phyloP scores from a whole-genome alignment of 2,888 invertebrate genomes.

The Listrodromus nycthemerus region DNA sequence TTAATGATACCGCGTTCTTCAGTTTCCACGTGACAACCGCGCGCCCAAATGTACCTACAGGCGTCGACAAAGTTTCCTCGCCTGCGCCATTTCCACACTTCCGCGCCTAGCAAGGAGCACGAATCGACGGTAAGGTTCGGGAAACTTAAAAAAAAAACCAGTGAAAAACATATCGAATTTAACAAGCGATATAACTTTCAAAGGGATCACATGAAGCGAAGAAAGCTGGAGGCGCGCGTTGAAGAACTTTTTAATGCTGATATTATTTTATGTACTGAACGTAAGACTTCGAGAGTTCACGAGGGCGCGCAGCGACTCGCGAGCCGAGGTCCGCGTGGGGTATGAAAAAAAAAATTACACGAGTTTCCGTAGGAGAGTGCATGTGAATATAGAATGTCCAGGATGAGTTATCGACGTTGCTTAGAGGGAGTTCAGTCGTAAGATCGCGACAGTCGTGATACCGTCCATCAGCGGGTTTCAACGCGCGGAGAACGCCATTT shows the following conservation, averaged over 20 bases:
- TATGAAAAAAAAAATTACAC: slow-evolving; percentile 13
- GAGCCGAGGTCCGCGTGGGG: slow-evolving; percentile 1
- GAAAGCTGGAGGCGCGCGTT: neutral
- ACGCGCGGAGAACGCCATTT: neutral
- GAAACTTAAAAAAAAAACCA: neutral
- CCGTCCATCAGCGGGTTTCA: neutral
- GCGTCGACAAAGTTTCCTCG: slow-evolving; percentile 12
- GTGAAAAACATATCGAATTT: neutral
- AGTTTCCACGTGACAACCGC: neutral
- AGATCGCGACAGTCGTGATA: neutral
- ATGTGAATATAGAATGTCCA: neutral
- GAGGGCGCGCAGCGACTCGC: neutral
- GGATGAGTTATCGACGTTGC: slow-evolving; percentile 32
- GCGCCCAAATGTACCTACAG: neutral
- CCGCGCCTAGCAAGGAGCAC: neutral
- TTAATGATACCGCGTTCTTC: neutral
- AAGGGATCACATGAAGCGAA: neutral
- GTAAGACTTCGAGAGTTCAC: neutral
- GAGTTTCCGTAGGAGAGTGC: neutral
- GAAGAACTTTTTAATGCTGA: slow-evolving; percentile 29
- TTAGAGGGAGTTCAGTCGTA: neutral
- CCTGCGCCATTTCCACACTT: too few relatives aligned
- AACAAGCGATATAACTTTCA: slow-evolving; percentile 6
- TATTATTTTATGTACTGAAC: slow-evolving; percentile 35
- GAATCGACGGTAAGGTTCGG: neutral